A percentile compares a stretch with the other conserved stretches of the same genome.
These are phyloP conservation scores for Dromaius novaehollandiae DNA, from an alignment of 2,113 vertebrate genomes.

Conservation along the genomic window DNA sequence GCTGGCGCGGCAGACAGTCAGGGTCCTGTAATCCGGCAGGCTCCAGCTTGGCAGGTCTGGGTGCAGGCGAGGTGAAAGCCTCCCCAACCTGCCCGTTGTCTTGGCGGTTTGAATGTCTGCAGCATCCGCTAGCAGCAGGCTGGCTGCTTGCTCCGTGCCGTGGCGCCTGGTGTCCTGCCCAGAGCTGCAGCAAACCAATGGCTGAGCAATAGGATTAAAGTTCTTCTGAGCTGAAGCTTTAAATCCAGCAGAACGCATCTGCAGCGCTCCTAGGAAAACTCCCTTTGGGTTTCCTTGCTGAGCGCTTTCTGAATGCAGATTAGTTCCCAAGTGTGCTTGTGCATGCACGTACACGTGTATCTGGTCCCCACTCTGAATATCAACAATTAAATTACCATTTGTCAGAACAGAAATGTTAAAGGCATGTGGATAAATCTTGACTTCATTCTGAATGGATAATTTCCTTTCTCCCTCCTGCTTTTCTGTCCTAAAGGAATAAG, in stretches of 20 bases:
- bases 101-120: fast-evolving
- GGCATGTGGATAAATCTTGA: fast-evolving
- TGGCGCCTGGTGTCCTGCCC: neutral
- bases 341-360: fast-evolving
- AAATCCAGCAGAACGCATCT: neutral
- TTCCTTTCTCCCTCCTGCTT: neutral
- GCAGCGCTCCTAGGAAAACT: neutral
- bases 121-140: fast-evolving
- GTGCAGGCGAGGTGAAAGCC: neutral
- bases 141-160: neutral
- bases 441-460: neutral
- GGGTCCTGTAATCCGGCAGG: fast-evolving
- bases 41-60: neutral
- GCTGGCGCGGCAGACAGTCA: fast-evolving
- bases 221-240: neutral
- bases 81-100: fast-evolving
- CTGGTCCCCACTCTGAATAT: neutral
- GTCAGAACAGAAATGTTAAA: neutral
- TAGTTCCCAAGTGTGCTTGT: neutral
- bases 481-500: neutral
- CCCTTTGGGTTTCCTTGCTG: fast-evolving
- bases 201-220: fast-evolving
- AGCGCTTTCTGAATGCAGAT: neutral
- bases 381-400: neutral
- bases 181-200: neutral